Evolutionary conservation across 2,888 invertebrate genomes (phyloP).

Genomic region (Spisula subtruncata): DNA sequence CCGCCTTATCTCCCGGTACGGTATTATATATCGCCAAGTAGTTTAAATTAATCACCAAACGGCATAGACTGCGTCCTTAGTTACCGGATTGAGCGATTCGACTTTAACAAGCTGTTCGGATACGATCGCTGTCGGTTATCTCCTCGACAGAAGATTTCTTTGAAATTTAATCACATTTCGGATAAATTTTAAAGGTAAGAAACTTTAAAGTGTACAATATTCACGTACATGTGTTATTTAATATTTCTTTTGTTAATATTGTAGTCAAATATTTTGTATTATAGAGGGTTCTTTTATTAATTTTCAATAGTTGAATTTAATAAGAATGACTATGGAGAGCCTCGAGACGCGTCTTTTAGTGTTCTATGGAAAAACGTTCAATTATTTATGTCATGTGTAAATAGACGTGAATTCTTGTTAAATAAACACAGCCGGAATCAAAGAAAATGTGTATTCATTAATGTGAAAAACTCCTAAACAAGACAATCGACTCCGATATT

Average conservation of each 20-base stretch:
- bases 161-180: slow-evolving; percentile 26
- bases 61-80: slow-evolving; percentile 22
- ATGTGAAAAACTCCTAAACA: neutral
- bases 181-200: slow-evolving; percentile 26
- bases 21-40: slow-evolving; percentile 25
- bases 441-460: slow-evolving; percentile 3
- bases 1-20: slow-evolving; percentile 24
- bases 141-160: slow-evolving; percentile 5
- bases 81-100: slow-evolving; percentile 25
- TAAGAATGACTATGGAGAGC: neutral
- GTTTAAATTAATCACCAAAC: slow-evolving; percentile 19
- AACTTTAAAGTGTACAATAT: neutral
- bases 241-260: neutral
- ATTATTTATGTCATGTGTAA: neutral
- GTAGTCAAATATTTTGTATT: neutral
- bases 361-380: neutral
- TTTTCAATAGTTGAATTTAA: neutral
- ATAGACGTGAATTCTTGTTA: neutral
- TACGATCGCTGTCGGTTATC: slow-evolving; percentile 25
- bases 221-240: neutral
- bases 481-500: neutral
- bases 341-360: neutral
- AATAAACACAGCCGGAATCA: neutral
- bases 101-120: slow-evolving; percentile 3
- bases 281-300: neutral